Conservation (phyloP, 2,797 vertebrate genomes). For the Typhlichthys eigenmanni region DNA sequence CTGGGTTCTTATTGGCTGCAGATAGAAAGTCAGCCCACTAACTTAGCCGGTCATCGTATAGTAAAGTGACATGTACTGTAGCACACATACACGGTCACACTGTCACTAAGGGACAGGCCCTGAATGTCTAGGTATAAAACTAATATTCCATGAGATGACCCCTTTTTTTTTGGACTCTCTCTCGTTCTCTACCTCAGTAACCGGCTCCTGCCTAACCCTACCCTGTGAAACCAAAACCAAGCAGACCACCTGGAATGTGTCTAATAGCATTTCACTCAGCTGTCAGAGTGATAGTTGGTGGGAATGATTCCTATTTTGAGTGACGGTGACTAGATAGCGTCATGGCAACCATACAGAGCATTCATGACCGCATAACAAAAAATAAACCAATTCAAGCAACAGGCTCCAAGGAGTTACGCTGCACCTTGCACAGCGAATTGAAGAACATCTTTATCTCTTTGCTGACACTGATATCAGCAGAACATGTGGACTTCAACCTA, state of each 20-base stretch:
- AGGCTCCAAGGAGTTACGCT: too few species aligned
- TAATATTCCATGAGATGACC: constrained; percentile 56
- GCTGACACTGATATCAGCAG: constrained; percentile 19
- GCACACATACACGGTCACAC: not conserved
- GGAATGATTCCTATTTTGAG: constrained; percentile 15
- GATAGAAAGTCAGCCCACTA: too few species aligned
- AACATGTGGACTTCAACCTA: constrained; percentile 12
- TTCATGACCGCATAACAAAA: too few species aligned
- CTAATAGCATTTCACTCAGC: constrained; percentile 18
- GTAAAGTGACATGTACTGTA: not conserved
- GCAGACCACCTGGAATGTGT: constrained; percentile 36
- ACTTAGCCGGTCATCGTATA: too few species aligned
- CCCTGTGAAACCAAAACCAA: constrained; percentile 50
- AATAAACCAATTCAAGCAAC: too few species aligned
- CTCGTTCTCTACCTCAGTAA: constrained; percentile 14
- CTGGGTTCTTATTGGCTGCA: too few species aligned
- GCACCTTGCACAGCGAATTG: not conserved
- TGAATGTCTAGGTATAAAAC: constrained; percentile 50
- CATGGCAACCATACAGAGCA: not conserved
- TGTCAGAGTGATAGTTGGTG: not conserved
- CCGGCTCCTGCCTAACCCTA: not conserved
- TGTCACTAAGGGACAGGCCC: not conserved
- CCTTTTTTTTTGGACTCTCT: not conserved
- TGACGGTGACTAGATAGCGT: not conserved
- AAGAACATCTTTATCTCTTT: not conserved